phyloP scores from a whole-genome alignment of 1,140 invertebrate species.

The Fopius arisanus region DNA sequence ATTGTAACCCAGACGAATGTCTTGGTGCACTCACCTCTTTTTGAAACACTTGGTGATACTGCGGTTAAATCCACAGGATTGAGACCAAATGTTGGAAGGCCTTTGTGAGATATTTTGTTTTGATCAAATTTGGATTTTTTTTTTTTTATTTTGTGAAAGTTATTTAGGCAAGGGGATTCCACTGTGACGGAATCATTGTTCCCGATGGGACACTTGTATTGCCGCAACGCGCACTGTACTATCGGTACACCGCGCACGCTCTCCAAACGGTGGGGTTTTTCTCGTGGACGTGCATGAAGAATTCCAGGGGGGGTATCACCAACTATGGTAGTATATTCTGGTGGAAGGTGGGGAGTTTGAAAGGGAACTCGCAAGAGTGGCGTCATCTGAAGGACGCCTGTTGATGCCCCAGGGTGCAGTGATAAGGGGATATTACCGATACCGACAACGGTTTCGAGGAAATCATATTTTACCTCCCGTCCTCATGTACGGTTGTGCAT shows the following conservation, averaged over 20 bases:
- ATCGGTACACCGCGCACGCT: conserved; percentile 47
- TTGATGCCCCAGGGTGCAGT: background rate
- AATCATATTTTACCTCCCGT: background rate
- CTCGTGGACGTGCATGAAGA: background rate
- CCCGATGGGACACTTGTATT: conserved; percentile 32
- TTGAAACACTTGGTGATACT: background rate
- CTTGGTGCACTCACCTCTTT: background rate
- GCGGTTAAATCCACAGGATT: background rate
- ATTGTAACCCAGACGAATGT: too few species aligned
- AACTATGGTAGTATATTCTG: conserved; percentile 49
- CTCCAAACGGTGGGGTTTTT: conserved; percentile 30
- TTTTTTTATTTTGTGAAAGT: background rate
- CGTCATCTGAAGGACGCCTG: conserved; percentile 47
- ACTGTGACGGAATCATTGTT: conserved; percentile 41
- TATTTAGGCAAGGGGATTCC: conserved; percentile 18
- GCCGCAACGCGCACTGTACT: conserved; percentile 37
- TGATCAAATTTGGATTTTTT: conserved; percentile 2
- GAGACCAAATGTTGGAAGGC: background rate
- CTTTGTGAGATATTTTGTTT: background rate
- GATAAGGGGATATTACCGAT: background rate
- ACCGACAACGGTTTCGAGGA: background rate
- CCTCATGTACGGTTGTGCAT: too few species aligned
- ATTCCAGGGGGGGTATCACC: conserved; percentile 44
- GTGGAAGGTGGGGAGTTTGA: conserved; percentile 27
- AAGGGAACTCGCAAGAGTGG: conserved; percentile 36